Evolutionary conservation across 2,113 vertebrate genomes (phyloP), one percentile per base, ranked within the genome.

Genomic region (Melanerpes aurifrons): DNA sequence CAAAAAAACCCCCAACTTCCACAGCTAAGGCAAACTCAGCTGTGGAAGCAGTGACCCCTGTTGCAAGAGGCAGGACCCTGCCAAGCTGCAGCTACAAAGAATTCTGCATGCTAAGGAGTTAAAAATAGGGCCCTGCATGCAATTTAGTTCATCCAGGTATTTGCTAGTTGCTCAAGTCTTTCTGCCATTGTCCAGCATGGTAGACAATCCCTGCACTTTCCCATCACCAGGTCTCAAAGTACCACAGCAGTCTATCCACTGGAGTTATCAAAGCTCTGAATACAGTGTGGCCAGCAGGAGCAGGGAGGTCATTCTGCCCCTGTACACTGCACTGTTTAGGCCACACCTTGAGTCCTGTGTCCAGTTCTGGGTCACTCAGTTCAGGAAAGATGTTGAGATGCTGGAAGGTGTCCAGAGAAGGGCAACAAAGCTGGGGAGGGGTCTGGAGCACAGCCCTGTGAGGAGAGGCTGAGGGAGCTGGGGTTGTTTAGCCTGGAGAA

Each of bases 1-100:
- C 21, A 35, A 89, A 97, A 97, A 45, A 45, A 45, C 15, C 43
- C 43, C 43, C 87, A 97, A 88, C 86, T 58, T 94, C 86, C 6
- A 0, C 64, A 87, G 79, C 63, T 72, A 20, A 82, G 74, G 43
- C 68, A 86, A 89, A 87, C 82, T 81, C 82, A 37, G 77, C 81
- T 32, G 74, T 47, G 72, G 71, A 85, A 74, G 79, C 4, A 87
- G 69, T 77, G 61, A 80, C 54, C 82, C 37, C 79, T 74, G 48
- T 68, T 77, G 89, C 78, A 83, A 81, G 48, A 91, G 57, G 29
- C 1, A 84, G 59, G 62, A 54, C 57, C 31, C 29, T 66, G 54
- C 2, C 62, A 74, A 78, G 79, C n/a, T 32, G 45, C 63, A 94
- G 16, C 57, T 61, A 48, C 47, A n/a, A 74, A 88, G 31, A 54